phyloP scores from a whole-genome alignment of 37 sponge, comb jelly and placozoan genomes.

The Amphimedon queenslandica region DNA sequence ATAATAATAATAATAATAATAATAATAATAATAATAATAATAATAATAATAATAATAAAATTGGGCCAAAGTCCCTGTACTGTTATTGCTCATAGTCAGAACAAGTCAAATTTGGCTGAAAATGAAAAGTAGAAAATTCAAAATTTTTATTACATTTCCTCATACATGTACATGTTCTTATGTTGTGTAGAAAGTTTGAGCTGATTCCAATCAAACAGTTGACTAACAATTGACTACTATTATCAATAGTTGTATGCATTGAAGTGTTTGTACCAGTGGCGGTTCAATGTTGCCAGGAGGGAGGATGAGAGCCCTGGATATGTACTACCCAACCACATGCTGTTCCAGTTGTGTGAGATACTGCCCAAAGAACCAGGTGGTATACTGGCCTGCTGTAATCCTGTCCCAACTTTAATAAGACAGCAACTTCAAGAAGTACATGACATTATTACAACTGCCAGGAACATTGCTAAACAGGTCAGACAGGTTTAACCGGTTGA shows the following conservation, averaged over 20 bases:
- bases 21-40: no score
- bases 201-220: no score
- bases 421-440: conserved; percentile 75
- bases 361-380: conserved; percentile 83
- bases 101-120: no score
- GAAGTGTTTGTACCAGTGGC: conserved; percentile 71
- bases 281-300: conserved; percentile 74
- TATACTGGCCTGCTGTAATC: conserved; percentile 89
- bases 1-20: no score
- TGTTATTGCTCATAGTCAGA: no score
- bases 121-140: no score
- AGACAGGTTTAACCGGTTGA: no score
- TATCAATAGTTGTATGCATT: conserved; percentile 48
- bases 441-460: conserved; percentile 57
- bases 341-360: conserved; percentile 86
- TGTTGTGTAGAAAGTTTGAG: no score
- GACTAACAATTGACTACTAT: conserved; percentile 3
- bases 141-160: no score
- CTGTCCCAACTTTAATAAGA: conserved; percentile 81
- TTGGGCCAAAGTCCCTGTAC: no score
- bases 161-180: no score
- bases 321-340: conserved; percentile 95
- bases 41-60: no score
- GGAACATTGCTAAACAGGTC: conserved; percentile 21
- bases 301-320: conserved; percentile 89